These are phyloP conservation scores for Apotomis capreana DNA, from an alignment of 2,888 invertebrate genomes.

Conservation along the genomic window DNA sequence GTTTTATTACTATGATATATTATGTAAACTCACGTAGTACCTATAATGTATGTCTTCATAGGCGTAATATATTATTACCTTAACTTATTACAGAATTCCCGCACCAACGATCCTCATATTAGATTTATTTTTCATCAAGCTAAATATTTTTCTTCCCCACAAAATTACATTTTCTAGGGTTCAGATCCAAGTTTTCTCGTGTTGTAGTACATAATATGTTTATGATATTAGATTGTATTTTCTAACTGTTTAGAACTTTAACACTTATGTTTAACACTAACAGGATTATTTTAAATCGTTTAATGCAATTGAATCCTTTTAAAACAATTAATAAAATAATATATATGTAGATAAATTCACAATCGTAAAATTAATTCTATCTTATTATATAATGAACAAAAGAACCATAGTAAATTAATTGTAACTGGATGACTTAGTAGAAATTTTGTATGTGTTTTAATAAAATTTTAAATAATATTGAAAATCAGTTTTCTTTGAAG, in stretches of 20 bases:
- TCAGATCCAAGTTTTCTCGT: slow-evolving; percentile 10
- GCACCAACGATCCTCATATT: slow-evolving; percentile 13
- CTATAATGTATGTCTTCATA: not conserved
- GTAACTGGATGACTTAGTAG: no score
- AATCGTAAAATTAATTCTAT: no score
- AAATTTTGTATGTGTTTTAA: no score
- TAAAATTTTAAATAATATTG: no score
- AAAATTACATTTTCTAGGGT: slow-evolving; percentile 25
- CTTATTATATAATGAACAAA: no score
- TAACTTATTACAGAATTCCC: slow-evolving; percentile 3
- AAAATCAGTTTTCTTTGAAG: no score
- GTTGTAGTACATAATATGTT: slow-evolving; percentile 2
- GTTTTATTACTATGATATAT: not conserved
- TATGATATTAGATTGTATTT: not conserved
- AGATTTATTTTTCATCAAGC: slow-evolving; percentile 20
- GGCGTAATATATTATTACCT: not conserved
- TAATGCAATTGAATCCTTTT: no score
- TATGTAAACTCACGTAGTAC: not conserved
- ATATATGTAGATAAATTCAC: no score
- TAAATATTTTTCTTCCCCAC: slow-evolving; percentile 10
- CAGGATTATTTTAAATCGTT: no score
- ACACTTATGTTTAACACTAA: no score
- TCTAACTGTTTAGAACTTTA: not conserved
- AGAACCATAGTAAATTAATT: no score
- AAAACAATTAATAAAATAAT: no score